Evolutionary conservation across 2,113 vertebrate species (phyloP), one percentile per base, ranked within the genome.

Genomic region (Heterochromis multidens): DNA sequence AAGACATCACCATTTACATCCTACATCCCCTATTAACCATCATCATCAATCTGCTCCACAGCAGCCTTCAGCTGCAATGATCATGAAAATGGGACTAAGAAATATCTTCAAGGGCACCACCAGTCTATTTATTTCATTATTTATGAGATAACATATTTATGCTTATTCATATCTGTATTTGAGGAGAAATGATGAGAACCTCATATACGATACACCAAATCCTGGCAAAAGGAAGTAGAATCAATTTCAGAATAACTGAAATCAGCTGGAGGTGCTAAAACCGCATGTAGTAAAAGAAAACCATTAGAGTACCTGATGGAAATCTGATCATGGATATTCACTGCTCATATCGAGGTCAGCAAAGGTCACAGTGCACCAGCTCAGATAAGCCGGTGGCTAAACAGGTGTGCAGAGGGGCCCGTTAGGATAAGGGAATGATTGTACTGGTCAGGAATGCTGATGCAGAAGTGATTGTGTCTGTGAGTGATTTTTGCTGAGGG

Each of bases 1-100:
- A 35, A 77, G 83, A 88, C 86, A 84, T 86, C 84, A 61, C 52
- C 79, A 88, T 89, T 87, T 88, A 76, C 81, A 88, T 92, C 78
- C 86, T 76, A 35, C 65, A 88, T 82, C 70, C 49, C 72, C 43
- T 7, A 77, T 79, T 40, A 85, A 65, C 86, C 85, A 85, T 67
- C 80, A 80, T 61, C 87, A 88, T 90, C 83, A 84, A 90, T 93
- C 83, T 84, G 88, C 40, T 16, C 40, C 65, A 5, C 67, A 3
- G 23, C 80, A 62, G 43, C 80, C 57, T 49, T 72, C 46, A 17
- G 56, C 90, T 35, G 82, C 79, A 46, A 49, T 27, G 31, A 84
- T 80, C 52, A 19, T n/a, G 84, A 23, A 84, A 84, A 79, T 49
- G 40, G 21, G 60, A 65, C 14, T 56, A 58, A 23, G 67, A 83